These are phyloP conservation scores for Brachionus rubens DNA, from an alignment of 1,140 invertebrate species.

Conservation along the genomic window DNA sequence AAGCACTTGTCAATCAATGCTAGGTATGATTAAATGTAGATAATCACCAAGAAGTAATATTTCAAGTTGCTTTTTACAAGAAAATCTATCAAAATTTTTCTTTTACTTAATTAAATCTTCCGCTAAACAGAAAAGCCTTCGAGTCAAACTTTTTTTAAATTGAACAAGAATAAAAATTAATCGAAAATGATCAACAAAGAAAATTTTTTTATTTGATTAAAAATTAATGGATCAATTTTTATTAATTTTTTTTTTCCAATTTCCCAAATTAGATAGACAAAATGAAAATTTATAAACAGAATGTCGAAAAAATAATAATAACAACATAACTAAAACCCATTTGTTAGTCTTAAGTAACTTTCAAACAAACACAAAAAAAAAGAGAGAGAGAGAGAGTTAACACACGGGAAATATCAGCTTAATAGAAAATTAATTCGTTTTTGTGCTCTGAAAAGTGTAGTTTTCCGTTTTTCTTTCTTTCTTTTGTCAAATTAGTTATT, in stretches of 20 bases:
- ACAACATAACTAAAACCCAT: too few species aligned
- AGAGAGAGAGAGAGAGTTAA: too few species aligned
- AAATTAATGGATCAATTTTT: too few species aligned
- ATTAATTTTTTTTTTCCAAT: background rate
- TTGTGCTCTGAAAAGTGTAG: background rate
- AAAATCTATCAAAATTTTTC: constrained; percentile 56
- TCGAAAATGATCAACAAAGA: constrained; percentile 12
- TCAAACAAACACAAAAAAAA: too few species aligned
- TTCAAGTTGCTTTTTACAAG: too few species aligned
- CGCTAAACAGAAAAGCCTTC: constrained; percentile 32
- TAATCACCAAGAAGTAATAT: background rate
- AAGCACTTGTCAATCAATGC: background rate
- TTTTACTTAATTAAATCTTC: constrained; percentile 59
- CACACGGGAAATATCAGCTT: constrained; percentile 36
- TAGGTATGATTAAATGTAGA: background rate
- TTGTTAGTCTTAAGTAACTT: too few species aligned
- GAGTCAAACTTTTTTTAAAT: constrained; percentile 40
- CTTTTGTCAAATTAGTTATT: too few species aligned
- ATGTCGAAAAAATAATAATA: too few species aligned
- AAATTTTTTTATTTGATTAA: too few species aligned
- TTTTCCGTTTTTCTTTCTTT: too few species aligned
- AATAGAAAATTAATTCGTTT: constrained; percentile 22
- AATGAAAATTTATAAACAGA: background rate
- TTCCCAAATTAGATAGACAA: too few species aligned
- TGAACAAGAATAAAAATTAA: background rate